Percentiles rank a stretch among this genome's conserved stretches.
Evolutionary conservation across 2,113 vertebrate genomes (phyloP).

Genomic region (Scortum barcoo): DNA sequence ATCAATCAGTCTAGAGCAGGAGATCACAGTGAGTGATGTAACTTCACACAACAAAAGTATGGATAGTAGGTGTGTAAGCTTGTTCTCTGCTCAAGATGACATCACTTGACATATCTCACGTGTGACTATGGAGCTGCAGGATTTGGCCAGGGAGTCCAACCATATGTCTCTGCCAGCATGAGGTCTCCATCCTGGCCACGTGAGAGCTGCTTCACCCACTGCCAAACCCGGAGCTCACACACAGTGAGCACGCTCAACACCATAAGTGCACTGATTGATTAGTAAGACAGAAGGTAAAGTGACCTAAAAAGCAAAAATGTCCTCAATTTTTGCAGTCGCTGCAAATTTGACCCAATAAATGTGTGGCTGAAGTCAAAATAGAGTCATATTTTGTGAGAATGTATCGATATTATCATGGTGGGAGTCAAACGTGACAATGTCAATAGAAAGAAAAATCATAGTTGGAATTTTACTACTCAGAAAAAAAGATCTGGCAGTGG

Average conservation of each 20-base stretch:
- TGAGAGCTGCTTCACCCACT: slow-evolving; percentile 34
- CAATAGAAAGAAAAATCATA: neutral
- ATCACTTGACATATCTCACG: slow-evolving; percentile 36
- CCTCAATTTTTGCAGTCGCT: neutral
- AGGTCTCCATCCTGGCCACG: slow-evolving; percentile 40
- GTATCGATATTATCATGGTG: neutral
- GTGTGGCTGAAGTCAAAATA: neutral
- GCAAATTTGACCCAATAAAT: neutral
- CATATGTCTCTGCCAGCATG: slow-evolving; percentile 62
- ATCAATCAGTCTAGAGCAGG: too few relatives aligned
- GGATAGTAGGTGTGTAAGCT: neutral
- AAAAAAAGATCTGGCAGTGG: slow-evolving; percentile 4
- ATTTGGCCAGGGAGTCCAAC: slow-evolving; percentile 46
- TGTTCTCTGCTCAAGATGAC: slow-evolving; percentile 20
- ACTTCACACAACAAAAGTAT: too few relatives aligned
- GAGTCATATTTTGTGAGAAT: neutral
- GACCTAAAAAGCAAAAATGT: slow-evolving; percentile 33
- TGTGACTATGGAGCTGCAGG: slow-evolving; percentile 38
- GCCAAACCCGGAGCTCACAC: slow-evolving; percentile 50
- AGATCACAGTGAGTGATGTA: too few relatives aligned
- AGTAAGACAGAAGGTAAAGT: slow-evolving; percentile 15
- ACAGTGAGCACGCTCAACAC: slow-evolving; percentile 26
- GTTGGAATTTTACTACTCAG: neutral
- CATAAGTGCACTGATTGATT: slow-evolving; percentile 35
- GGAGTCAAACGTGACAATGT: slow-evolving; percentile 8